Conservation (phyloP, 1,140 invertebrate genomes). For the Myzus persicae region DNA sequence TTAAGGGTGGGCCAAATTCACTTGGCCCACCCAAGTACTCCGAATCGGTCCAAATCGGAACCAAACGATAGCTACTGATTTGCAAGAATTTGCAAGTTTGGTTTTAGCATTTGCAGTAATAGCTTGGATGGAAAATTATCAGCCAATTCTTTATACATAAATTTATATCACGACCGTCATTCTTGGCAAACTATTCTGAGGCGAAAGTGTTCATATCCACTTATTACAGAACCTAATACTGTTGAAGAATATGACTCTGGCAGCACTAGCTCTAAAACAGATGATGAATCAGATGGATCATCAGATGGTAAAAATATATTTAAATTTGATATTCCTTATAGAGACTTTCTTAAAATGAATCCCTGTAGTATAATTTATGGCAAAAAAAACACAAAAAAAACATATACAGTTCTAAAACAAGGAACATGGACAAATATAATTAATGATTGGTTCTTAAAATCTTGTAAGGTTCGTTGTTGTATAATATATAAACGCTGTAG, state of each 20-base stretch:
- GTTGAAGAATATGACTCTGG: too few species aligned
- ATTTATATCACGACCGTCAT: not conserved
- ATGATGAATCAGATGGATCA: too few species aligned
- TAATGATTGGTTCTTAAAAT: slow-evolving; percentile 1
- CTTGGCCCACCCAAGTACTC: too few species aligned
- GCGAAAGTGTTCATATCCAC: not conserved
- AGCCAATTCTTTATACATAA: not conserved
- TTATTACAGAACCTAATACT: too few species aligned
- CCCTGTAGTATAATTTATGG: not conserved
- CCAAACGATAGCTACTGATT: too few species aligned
- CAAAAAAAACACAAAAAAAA: not conserved
- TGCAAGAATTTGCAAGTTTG: too few species aligned
- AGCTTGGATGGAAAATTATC: not conserved
- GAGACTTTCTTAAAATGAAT: not conserved
- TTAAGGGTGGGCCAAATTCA: too few species aligned
- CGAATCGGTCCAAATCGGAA: too few species aligned
- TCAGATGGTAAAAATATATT: not conserved
- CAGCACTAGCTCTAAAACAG: too few species aligned
- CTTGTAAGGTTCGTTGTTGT: not conserved
- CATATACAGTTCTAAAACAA: not conserved
- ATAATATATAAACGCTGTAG: too few species aligned
- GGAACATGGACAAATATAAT: not conserved
- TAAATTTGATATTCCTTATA: not conserved
- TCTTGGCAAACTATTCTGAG: not conserved
- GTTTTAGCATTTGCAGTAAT: not conserved